Base-by-base conservation (phyloP, 2,888 invertebrate species). In the Plemyria rubiginata region DNA sequence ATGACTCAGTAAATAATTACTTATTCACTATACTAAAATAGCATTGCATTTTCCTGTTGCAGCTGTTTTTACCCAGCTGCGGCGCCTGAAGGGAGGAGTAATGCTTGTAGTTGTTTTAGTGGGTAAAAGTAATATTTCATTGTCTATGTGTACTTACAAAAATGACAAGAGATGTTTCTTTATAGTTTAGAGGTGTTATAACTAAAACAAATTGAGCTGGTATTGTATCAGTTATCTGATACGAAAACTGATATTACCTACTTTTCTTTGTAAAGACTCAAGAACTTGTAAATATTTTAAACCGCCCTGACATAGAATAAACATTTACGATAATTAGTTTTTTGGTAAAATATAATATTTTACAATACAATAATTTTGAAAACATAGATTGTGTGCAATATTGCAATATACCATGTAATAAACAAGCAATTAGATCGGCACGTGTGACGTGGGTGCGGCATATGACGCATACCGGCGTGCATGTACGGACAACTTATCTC, bases 1-100 rank as follows among this genome's bases (percentile, higher is more conserved):
- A 76, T 87, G 86, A 86, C 71, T 87, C 86, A 75, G 71, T 68
- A 66, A 75, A 75, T 78, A 74, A 72, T 76, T 68, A 77, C 74
- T 72, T 73, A 73, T 74, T 74, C 72, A 72, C 73, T 66, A 70
- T 66, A 71, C 71, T 71, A 78, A 77, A 78, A 74, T 75, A 71
- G 70, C 71, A 73, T 63, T 69, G 70, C 72, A 76, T 78, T 80
- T 81, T 78, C 79, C 79, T 77, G 74, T 75, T 79, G 72, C 80
- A 75, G 67, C 60, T 70, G 68, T 64, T 68, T 66, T 58, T 62
- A 48, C 45, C 62, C 66, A 68, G 68, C 68, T 65, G 67, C 65
- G 64, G 65, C 65, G 65, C 62, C 60, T 62, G 60, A 48, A 65
- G n/a, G n/a, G n/a, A n/a, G 60, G 56, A 62, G 57, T 60, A 64